Base-by-base conservation (phyloP, 2,113 vertebrate genomes). In the Panthera tigris region DNA sequence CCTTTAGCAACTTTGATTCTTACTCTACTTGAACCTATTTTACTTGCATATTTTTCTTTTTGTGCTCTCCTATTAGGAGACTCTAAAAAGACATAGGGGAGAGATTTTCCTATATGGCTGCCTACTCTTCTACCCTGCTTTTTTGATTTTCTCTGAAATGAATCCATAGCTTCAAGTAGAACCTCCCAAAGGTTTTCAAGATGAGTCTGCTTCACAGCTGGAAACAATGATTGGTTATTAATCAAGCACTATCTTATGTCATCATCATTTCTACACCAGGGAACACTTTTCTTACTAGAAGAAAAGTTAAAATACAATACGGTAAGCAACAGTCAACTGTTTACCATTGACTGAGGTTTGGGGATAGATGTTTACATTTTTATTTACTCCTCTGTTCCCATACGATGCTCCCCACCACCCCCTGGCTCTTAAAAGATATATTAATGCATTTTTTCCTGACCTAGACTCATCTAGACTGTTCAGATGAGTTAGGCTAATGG, bases 121-220 rank as follows among this genome's bases (percentile, higher is more conserved):
- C 48, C 52, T 23, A 66, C 27, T 25, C 31, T 27, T 48, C 76
- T 41, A 65, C 48, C 31, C 25, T 1, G 2, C 41, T 85, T 18
- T 18, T 85, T 87, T 96, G 50, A 50, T 91, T 96, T 96, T 45
- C 69, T 96, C 78, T 97, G 95, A 97, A 97, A 92, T 94, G 78
- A 97, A 95, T 91, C 78, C 73, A 91, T 63, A 97, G 73, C 36
- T 89, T 95, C 93, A 83, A 93, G 87, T 50, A 94, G 74, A 95
- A 27, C 68, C 74, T 97, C 71, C 71, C 50, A 93, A 89, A 87
- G 36, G 6, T 82, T 97, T 96, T 91, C 25, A 92, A 85, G 52
- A 95, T 33, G 89, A 94, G 69, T 86, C 52, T 90, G 63, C 10
- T 76, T 39, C 65, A 83, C 74, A 93, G 86, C 93, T 93, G 91